Percentiles rank a stretch among this genome's conserved stretches.
phyloP scores from a whole-genome alignment of 2,888 invertebrate species.

The Nasonovia ribisnigri region DNA sequence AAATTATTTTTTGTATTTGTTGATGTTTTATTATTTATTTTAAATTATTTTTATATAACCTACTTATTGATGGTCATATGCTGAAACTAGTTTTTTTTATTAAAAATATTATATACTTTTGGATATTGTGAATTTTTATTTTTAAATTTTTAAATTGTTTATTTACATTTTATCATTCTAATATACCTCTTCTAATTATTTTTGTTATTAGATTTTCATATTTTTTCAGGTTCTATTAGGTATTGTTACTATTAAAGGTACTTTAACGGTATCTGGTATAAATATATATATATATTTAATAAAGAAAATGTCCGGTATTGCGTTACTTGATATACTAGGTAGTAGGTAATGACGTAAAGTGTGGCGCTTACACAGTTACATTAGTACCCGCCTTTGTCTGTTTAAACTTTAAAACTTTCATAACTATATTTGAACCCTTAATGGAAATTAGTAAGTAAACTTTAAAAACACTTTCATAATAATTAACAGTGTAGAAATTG shows the following conservation, averaged over 20 bases:
- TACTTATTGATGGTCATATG: not conserved
- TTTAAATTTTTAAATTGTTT: not conserved
- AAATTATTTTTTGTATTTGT: not conserved
- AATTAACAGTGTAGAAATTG: not conserved
- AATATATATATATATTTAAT: not conserved
- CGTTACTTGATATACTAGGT: not conserved
- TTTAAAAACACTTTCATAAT: not conserved
- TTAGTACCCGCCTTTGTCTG: not conserved
- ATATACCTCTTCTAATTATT: not conserved
- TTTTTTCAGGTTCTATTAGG: not conserved
- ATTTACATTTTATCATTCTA: not conserved
- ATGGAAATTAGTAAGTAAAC: not conserved
- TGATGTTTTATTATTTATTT: not conserved
- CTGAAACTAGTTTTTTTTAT: not conserved
- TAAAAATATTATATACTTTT: not conserved
- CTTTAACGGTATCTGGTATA: not conserved
- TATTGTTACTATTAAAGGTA: not conserved
- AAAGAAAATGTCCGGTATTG: not conserved
- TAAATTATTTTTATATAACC: not conserved
- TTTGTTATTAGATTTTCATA: not conserved
- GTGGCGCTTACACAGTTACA: not conserved
- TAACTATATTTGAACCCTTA: not conserved
- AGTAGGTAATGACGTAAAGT: not conserved
- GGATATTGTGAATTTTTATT: not conserved
- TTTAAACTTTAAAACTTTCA: not conserved